phyloP scores from a whole-genome alignment of 2,888 invertebrate species.

The Lycia hirtaria region DNA sequence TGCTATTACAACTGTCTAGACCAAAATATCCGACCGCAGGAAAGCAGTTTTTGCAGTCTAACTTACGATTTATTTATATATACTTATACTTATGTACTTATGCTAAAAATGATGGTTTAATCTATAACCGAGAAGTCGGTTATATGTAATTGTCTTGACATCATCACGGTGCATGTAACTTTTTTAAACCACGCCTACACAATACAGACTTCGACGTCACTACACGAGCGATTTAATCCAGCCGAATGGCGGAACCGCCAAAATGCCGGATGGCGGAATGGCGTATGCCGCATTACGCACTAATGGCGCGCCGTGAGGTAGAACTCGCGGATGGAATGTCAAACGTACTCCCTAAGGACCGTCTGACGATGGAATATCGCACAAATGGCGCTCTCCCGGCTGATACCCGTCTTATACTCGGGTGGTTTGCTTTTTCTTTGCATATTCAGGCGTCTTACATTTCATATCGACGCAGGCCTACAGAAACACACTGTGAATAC shows the following conservation, averaged over 20 bases:
- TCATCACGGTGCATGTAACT: too few relatives aligned
- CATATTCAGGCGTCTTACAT: conserved; percentile 23
- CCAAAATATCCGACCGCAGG: too few relatives aligned
- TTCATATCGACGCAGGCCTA: conserved; percentile 17
- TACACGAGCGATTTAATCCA: conserved; percentile 39
- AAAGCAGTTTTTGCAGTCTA: too few relatives aligned
- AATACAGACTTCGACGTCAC: conserved; percentile 10
- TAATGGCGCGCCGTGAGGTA: conserved; percentile 28
- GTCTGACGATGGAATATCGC: conserved; percentile 18
- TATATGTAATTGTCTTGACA: too few relatives aligned
- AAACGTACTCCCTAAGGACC: conserved; percentile 18
- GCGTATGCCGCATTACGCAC: conserved; percentile 31
- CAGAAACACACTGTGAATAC: neutral
- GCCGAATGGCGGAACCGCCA: conserved; percentile 31
- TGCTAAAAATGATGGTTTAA: too few relatives aligned
- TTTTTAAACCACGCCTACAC: neutral
- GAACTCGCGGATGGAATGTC: conserved; percentile 24
- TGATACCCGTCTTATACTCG: neutral
- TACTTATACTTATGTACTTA: too few relatives aligned
- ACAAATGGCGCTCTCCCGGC: conserved; percentile 8
- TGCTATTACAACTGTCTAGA: too few relatives aligned
- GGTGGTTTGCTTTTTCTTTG: conserved; percentile 24
- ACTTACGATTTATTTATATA: too few relatives aligned
- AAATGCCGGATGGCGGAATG: conserved; percentile 31
- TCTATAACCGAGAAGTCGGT: too few relatives aligned